Percentiles rank a stretch among this genome's conserved stretches.
Conservation (phyloP, 1,140 invertebrate genomes). For the Drosophila malerkotliana region DNA sequence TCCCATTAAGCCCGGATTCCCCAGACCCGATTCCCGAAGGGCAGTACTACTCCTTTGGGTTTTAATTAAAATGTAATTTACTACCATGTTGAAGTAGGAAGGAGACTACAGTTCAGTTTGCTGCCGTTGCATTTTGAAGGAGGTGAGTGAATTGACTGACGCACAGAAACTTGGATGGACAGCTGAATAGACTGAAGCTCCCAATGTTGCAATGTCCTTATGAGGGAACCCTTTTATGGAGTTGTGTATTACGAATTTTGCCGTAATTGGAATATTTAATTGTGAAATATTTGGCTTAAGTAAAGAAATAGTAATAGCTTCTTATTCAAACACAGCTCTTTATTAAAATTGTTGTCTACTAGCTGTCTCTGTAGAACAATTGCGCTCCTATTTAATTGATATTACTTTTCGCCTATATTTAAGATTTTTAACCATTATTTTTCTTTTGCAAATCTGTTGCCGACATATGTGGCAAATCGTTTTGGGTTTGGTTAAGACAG, state of each 20-base stretch:
- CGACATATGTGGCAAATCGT: conserved; percentile 46
- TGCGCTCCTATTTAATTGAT: background rate
- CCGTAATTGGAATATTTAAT: background rate
- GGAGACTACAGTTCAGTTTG: conserved; percentile 16
- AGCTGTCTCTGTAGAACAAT: too few relatives aligned
- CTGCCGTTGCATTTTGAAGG: conserved; percentile 36
- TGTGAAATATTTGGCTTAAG: too few relatives aligned
- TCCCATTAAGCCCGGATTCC: conserved; percentile 50
- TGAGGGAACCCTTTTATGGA: background rate
- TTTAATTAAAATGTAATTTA: conserved; percentile 82
- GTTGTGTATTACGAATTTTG: background rate
- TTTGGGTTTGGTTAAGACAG: conserved; percentile 16
- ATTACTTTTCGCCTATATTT: background rate
- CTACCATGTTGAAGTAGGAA: conserved; percentile 43
- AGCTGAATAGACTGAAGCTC: conserved; percentile 9
- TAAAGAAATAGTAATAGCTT: background rate
- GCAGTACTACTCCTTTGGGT: conserved; percentile 26
- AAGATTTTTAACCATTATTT: background rate
- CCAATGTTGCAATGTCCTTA: background rate
- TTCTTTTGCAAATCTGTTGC: conserved; percentile 29
- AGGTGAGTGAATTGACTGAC: conserved; percentile 40
- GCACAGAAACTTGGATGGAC: conserved; percentile 18
- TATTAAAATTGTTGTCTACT: too few relatives aligned
- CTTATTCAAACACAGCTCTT: too few relatives aligned
- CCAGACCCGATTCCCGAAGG: conserved; percentile 37